Evolutionary conservation across 23 tunicate species (phyloP), one percentile per base, ranked within the genome.

Genomic region (Clavelina lepadiformis): DNA sequence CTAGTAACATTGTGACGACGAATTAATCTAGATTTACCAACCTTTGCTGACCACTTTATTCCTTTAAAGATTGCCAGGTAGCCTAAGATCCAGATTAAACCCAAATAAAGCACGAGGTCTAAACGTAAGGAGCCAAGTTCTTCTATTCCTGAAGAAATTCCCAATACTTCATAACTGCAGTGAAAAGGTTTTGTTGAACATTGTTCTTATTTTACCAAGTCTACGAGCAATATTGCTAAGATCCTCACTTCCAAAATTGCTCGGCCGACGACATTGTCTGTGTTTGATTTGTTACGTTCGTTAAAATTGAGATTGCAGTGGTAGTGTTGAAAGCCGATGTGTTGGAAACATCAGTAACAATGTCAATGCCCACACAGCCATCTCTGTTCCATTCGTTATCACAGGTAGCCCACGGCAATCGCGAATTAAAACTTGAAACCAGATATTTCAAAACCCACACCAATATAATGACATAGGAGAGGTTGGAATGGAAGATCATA

Each of bases 31-130:
- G 26, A 53, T 1, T 46, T 25, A 0, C 13, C 52, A 50, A 78
- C 85, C 69, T 78, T 78, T 15, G 67, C 65, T 15, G 85, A 51
- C 85, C 85, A 78, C 24, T 54, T 52, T 26, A 78, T 68, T 24
- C 85, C 85, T 27, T 73, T 74, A 37, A 69, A 78, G 3, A 67
- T 68, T 57, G 76, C 54, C 2, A 78, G 47, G 58, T 71, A 78
- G 4, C 34, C 56, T 15, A 61, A 28, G 38, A 69, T 32, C 85
- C 85, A 78, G 1, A 78, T 38, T 19, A 78, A 19, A 11, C 33
- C 66, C 41, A 69, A 33, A 59, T 58, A 78, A 33, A 46, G 37
- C 5, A 46, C 74, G 3, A 78, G 62, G 51, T 78, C 85, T 37
- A 46, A 45, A 27, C 65, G 36, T 13, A 78, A 37, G 23, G 51